phyloP scores from a whole-genome alignment of 2,797 vertebrate species.

The Psittacula derbiana region DNA sequence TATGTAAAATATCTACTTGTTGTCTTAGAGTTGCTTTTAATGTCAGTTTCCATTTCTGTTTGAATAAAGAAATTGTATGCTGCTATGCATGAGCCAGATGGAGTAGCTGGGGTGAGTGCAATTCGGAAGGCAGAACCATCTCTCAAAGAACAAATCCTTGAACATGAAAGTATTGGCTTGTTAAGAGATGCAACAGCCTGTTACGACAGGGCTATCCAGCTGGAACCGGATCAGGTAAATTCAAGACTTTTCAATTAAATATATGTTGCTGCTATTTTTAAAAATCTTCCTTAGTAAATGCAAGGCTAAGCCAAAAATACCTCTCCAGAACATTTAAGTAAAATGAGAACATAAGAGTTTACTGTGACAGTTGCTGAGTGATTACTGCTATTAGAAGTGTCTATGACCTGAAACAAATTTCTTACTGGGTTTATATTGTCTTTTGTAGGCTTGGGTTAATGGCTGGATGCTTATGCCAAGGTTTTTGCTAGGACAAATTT shows the following conservation, averaged over 20 bases:
- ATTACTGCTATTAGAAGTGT: not conserved
- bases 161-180: conserved; percentile 96
- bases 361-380: not conserved
- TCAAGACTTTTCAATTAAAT: not conserved
- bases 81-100: conserved; percentile 97
- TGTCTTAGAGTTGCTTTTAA: not conserved
- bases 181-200: conserved; percentile 95
- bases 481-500: not conserved
- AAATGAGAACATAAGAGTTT: not conserved
- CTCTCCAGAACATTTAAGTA: not conserved
- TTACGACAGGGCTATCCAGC: conserved; percentile 94
- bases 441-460: not conserved
- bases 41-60: not conserved
- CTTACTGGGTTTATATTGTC: not conserved
- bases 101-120: conserved; percentile 93
- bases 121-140: conserved; percentile 93
- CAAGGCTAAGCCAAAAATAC: not conserved
- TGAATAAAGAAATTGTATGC: conserved; percentile 85
- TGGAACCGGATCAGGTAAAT: conserved; percentile 92
- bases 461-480: not conserved
- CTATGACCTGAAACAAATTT: not conserved
- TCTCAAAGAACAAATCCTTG: conserved; percentile 95
- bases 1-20: not conserved
- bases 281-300: not conserved
- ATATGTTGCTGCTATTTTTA: not conserved